Base-by-base conservation (phyloP, 2,888 invertebrate genomes). In the Caenorhabditis angaria region DNA sequence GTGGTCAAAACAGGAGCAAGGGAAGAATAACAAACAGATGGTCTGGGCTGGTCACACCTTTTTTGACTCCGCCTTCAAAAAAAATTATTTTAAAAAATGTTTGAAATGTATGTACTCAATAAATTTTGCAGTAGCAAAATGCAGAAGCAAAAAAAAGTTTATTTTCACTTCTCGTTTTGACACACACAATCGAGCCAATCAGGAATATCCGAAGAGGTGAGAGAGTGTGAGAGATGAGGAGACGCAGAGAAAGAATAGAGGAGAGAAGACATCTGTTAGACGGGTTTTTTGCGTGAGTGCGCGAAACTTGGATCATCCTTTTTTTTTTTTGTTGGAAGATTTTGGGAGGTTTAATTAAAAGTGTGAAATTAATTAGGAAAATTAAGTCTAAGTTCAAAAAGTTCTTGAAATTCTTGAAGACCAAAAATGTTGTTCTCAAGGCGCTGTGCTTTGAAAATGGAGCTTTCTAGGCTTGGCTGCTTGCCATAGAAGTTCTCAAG, bases 121-220 rank as follows among this genome's bases (percentile, higher is more conserved):
- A n/a, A n/a, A n/a, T n/a, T n/a, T n/a, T n/a, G n/a, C n/a, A n/a
- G n/a, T n/a, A n/a, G n/a, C n/a, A n/a, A n/a, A n/a, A n/a, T n/a
- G n/a, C n/a, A n/a, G n/a, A n/a, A n/a, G n/a, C n/a, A n/a, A n/a
- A n/a, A n/a, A n/a, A n/a, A n/a, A n/a, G n/a, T n/a, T n/a, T n/a
- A n/a, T n/a, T n/a, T 41, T 41, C 18, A 12, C 41, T 5, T 10
- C 6, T 18, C 6, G 2, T 18, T 18, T 12, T 18, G 18, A 41
- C 41, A 18, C 14, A 41, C 41, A 70, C 70, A 70, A 70, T 70
- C 70, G 70, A 66, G 70, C 70, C 65, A 70, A 70, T 70, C 70
- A 70, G 70, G 61, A 65, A 65, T 18, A 18, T 60, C 53, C 59
- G 60, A 56, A 62, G 51, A 62, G 59, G 62, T 41, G 55, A 22